A percentile compares a stretch with the other conserved stretches of the same genome.
phyloP scores from a whole-genome alignment of 2,797 vertebrate species.

The Falco naumanni region DNA sequence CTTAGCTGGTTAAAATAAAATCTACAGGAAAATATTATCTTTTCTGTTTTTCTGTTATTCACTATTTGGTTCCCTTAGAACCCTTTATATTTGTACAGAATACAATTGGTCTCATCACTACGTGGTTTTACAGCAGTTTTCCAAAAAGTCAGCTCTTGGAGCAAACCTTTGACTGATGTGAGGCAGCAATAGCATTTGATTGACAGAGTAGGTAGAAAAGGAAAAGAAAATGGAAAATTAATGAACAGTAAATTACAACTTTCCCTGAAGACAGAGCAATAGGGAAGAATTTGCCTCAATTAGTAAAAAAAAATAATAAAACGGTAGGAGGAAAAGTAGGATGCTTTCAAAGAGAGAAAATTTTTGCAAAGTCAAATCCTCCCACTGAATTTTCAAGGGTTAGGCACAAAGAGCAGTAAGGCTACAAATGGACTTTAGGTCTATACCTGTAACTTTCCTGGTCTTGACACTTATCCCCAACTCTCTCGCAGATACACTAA shows the following conservation, averaged over 20 bases:
- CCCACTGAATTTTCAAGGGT: background rate
- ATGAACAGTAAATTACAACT: background rate
- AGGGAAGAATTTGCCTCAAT: background rate
- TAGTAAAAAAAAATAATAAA: background rate
- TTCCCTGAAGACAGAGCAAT: background rate
- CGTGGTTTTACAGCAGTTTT: background rate
- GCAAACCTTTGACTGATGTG: background rate
- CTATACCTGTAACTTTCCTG: background rate
- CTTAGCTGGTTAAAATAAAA: background rate
- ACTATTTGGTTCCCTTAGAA: background rate
- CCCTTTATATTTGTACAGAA: background rate
- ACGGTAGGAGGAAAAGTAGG: background rate
- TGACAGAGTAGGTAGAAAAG: background rate
- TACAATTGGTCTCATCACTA: background rate
- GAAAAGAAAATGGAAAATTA: background rate
- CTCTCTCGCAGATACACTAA: background rate
- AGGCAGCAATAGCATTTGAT: background rate
- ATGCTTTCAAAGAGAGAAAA: background rate
- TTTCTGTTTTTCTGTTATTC: background rate
- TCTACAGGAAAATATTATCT: background rate
- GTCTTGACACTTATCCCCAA: constrained; percentile 10
- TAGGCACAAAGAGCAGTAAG: background rate
- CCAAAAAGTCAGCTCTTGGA: background rate
- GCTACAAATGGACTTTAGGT: background rate
- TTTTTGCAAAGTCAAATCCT: background rate